Percentiles rank a stretch among this genome's conserved stretches.
Evolutionary conservation across 2,888 invertebrate genomes (phyloP).

Genomic region (Rhamphomyia laevipes): DNA sequence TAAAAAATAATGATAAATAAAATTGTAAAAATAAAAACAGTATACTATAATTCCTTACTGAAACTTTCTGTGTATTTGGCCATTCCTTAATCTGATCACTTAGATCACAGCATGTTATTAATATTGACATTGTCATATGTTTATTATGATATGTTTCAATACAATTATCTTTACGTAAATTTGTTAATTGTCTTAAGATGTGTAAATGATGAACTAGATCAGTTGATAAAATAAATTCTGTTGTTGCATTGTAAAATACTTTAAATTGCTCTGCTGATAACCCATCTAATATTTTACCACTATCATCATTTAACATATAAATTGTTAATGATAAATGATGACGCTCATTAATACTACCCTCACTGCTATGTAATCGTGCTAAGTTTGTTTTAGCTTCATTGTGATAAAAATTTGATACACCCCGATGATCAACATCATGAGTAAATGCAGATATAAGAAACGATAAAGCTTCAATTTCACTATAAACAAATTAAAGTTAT

Average conservation of each 20-base stretch:
- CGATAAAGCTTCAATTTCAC: slow-evolving; percentile 63
- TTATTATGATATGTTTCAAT: slow-evolving; percentile 43
- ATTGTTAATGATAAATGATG: slow-evolving; percentile 79
- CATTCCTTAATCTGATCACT: slow-evolving; percentile 71
- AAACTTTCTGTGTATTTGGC: slow-evolving; percentile 33
- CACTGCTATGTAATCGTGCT: slow-evolving; percentile 72
- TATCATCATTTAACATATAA: slow-evolving; percentile 71
- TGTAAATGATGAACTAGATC: slow-evolving; percentile 66
- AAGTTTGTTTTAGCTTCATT: slow-evolving; percentile 44
- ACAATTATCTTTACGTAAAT: slow-evolving; percentile 37
- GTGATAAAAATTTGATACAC: slow-evolving; percentile 75
- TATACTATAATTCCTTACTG: slow-evolving; percentile 35
- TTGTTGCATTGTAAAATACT: slow-evolving; percentile 55
- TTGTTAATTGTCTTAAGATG: slow-evolving; percentile 35
- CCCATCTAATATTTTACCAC: slow-evolving; percentile 69
- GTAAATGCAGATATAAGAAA: slow-evolving; percentile 65
- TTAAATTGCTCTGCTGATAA: slow-evolving; percentile 56
- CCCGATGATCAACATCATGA: slow-evolving; percentile 80
- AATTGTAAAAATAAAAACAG: slow-evolving; percentile 13
- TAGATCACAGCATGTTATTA: slow-evolving; percentile 80
- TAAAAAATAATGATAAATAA: slow-evolving; percentile 7
- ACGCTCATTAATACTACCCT: slow-evolving; percentile 78
- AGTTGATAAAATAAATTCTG: slow-evolving; percentile 68
- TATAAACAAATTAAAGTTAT: slow-evolving; percentile 29
- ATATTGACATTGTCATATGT: slow-evolving; percentile 51